Percentiles rank a stretch among this genome's conserved stretches.
phyloP scores from a whole-genome alignment of 2,113 vertebrate genomes.

The Gnathonemus echidnorhynchus region DNA sequence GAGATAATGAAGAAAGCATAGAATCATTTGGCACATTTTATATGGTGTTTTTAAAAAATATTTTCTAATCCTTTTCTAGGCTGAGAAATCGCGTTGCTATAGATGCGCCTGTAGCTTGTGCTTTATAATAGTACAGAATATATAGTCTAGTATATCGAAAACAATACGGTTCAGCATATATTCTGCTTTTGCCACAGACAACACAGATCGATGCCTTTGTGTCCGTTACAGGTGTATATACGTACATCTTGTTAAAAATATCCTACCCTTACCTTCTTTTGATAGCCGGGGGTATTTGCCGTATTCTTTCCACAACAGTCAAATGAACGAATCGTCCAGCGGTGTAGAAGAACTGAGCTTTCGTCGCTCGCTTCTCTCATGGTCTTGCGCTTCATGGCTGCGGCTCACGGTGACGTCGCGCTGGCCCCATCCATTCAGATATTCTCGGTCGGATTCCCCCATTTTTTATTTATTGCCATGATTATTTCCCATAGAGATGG shows the following conservation, averaged over 20 bases:
- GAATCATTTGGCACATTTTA: background rate
- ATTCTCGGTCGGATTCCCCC: slow-evolving; percentile 51
- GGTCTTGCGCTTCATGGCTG: slow-evolving; percentile 64
- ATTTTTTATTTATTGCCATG: slow-evolving; percentile 48
- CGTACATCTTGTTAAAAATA: background rate
- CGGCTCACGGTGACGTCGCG: slow-evolving; percentile 69
- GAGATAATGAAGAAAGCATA: background rate
- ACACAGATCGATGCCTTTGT: background rate
- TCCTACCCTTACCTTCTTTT: slow-evolving; percentile 52
- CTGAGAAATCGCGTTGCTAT: background rate
- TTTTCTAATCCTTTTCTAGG: background rate
- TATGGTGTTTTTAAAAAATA: background rate
- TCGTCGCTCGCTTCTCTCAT: slow-evolving; percentile 48
- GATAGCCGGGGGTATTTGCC: slow-evolving; percentile 16
- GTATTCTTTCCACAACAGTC: slow-evolving; percentile 30
- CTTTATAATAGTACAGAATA: background rate
- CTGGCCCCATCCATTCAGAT: slow-evolving; percentile 72
- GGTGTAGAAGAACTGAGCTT: slow-evolving; percentile 48
- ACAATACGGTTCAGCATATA: background rate
- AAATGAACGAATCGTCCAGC: slow-evolving; percentile 32
- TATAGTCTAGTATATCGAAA: background rate
- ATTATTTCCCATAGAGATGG: slow-evolving; percentile 56
- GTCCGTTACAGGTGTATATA: background rate
- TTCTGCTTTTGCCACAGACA: background rate
- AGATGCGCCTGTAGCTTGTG: background rate